Evolutionary conservation across 2,113 vertebrate genomes (phyloP).

Genomic region (Sylvia atricapilla): DNA sequence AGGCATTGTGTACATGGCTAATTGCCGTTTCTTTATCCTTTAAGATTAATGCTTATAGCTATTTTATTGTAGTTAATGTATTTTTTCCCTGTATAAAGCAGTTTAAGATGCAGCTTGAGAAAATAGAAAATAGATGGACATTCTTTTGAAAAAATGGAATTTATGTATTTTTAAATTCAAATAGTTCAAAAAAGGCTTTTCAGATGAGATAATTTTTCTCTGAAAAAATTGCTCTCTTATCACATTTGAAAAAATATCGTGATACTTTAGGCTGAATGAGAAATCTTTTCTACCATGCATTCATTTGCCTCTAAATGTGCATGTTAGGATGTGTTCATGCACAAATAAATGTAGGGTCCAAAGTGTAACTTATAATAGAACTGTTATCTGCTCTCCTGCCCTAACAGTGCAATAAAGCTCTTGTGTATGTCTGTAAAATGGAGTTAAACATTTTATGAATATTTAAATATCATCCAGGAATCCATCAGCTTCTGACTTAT

Average conservation of each 20-base stretch:
- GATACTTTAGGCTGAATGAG: not conserved
- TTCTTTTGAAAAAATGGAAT: not conserved
- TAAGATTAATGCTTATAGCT: not conserved
- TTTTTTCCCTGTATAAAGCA: not conserved
- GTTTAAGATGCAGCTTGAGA: not conserved
- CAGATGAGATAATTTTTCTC: not conserved
- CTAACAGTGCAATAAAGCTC: not conserved
- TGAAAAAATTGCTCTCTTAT: not conserved
- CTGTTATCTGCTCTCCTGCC: not conserved
- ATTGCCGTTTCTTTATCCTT: not conserved
- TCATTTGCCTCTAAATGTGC: not conserved
- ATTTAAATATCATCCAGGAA: constrained; percentile 37
- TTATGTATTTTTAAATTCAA: not conserved
- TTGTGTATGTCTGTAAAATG: not conserved
- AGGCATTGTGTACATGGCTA: not conserved
- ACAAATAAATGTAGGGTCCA: constrained; percentile 9
- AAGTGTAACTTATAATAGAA: not conserved
- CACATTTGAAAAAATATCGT: not conserved
- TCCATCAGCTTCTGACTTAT: not conserved
- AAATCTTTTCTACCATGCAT: not conserved
- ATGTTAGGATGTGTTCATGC: not conserved
- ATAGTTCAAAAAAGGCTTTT: not conserved
- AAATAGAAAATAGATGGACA: not conserved
- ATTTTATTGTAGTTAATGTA: not conserved
- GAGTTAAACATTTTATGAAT: constrained; percentile 19